Percentiles rank a stretch among this genome's conserved stretches.
phyloP scores from a whole-genome alignment of 2,888 invertebrate species.

The Drosophila neutralis region DNA sequence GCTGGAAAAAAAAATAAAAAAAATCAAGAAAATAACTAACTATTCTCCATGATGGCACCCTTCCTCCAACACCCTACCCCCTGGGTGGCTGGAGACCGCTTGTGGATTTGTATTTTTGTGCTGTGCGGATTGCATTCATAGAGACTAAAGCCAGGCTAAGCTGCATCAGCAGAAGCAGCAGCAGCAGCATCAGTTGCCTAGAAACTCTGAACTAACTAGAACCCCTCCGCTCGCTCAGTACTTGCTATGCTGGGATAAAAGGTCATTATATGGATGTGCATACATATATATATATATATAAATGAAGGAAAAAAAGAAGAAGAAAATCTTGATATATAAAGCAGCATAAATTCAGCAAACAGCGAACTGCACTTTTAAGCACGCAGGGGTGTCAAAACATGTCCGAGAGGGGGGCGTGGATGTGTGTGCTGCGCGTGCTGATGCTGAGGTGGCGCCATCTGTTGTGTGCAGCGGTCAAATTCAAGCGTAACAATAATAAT shows the following conservation, averaged over 20 bases:
- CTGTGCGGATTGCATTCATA: slow-evolving; percentile 55
- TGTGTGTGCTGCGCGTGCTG: neutral
- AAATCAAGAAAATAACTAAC: neutral
- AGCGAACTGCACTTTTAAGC: slow-evolving; percentile 36
- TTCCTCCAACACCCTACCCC: neutral
- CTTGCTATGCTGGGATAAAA: slow-evolving; percentile 40
- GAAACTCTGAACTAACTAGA: neutral
- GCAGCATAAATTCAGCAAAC: slow-evolving; percentile 18
- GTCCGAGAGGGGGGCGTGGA: neutral
- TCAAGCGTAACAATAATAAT: slow-evolving; percentile 18
- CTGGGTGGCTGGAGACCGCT: slow-evolving; percentile 50
- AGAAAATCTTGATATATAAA: slow-evolving; percentile 42
- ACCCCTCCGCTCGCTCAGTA: neutral
- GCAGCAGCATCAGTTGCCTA: neutral
- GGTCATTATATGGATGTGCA: slow-evolving; percentile 54
- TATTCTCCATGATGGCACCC: neutral
- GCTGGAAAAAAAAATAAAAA: neutral
- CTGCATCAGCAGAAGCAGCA: slow-evolving; percentile 35
- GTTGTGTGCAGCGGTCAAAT: slow-evolving; percentile 18
- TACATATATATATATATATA: neutral
- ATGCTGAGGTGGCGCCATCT: slow-evolving; percentile 22
- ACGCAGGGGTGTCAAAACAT: neutral
- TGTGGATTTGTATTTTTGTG: slow-evolving; percentile 48
- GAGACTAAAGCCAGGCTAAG: slow-evolving; percentile 54
- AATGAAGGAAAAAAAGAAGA: neutral